Evolutionary conservation across 2,113 vertebrate species (phyloP), one percentile per base, ranked within the genome.

Genomic region (Pheucticus melanocephalus): DNA sequence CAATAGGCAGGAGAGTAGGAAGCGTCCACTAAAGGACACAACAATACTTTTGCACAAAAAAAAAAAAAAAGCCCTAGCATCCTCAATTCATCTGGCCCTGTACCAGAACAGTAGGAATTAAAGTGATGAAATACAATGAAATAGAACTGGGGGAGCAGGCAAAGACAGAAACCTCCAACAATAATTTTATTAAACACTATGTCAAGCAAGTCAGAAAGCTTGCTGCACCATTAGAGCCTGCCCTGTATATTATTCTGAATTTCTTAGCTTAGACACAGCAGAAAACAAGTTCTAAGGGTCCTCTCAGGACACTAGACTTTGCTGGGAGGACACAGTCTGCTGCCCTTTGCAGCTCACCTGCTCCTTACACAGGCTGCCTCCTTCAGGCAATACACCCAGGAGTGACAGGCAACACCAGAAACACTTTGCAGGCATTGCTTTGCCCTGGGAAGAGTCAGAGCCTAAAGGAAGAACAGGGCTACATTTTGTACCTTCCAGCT

Each of bases 361-460:
- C 28, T 89, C 33, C 57, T 77, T 31, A 56, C 53, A 66, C 78
- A 92, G 86, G 60, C 50, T 88, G 54, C 68, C 65, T 88, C 80
- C 95, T 95, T 65, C 10, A 92, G 78, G 95, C 79, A 23, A 90
- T 80, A 73, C 68, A 90, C 68, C 88, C 63, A 93, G 48, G 30
- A 94, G 59, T 63, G 88, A 94, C 86, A 84, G 10, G 35, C 63
- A 92, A 75, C 73, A 75, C 70, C 68, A 95, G 20, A 57, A 91
- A 92, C 37, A 17, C 40, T 75, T 79, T 79, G 45, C 69, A 76
- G 69, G 69, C 76, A 48, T 4, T 9, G 7, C 61, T 70, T 78
- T 70, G 68, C 48, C 85, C 33, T 31, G 60, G 84, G 68, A 92
- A 91, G n/a, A 54, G 76, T 48, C 60, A 73, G 50, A 90, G 61